phyloP scores from a whole-genome alignment of 1,140 invertebrate genomes.

The Euura lappo region DNA sequence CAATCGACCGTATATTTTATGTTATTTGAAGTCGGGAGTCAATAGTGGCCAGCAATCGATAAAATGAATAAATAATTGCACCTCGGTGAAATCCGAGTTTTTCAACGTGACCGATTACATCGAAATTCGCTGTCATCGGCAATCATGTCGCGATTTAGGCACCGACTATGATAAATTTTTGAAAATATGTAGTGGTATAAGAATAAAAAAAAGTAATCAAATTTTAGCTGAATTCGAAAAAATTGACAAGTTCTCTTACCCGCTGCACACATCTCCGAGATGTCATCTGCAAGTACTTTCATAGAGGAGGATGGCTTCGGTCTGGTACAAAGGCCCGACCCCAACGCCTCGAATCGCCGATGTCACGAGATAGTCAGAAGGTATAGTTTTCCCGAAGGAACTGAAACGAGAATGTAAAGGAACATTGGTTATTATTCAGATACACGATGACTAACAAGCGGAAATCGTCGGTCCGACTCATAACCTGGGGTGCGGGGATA shows the following conservation, averaged over 20 bases:
- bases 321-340: slow-evolving; percentile 25
- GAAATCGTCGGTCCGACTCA: slow-evolving; percentile 60
- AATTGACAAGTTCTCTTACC: neutral
- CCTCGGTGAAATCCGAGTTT: no score
- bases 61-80: no score
- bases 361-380: slow-evolving; percentile 35
- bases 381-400: slow-evolving; percentile 22
- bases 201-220: no score
- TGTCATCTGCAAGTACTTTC: neutral
- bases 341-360: neutral
- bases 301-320: slow-evolving; percentile 42
- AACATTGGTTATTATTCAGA: slow-evolving; percentile 20
- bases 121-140: no score
- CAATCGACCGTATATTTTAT: no score
- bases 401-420: neutral
- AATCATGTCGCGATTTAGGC: no score
- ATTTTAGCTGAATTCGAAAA: neutral
- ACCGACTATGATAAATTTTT: no score
- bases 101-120: no score
- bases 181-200: no score
- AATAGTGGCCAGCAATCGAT: no score
- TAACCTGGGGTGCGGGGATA: slow-evolving; percentile 69
- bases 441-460: slow-evolving; percentile 59
- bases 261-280: neutral
- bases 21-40: no score